phyloP scores from a whole-genome alignment of 2,113 vertebrate species.

The Amazona guildingii region DNA sequence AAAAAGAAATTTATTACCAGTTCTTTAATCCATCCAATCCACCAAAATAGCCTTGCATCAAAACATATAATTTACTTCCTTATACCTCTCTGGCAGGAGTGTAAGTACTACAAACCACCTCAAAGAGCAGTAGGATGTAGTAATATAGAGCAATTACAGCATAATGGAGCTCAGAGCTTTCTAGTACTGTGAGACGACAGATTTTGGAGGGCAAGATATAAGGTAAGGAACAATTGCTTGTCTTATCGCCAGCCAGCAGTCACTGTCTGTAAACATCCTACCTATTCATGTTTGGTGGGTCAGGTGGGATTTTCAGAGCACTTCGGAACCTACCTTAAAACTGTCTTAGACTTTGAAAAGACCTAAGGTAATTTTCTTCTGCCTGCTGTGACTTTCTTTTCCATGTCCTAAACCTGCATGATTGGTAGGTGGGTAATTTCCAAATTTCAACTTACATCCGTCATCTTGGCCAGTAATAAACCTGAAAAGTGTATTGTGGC shows the following conservation, averaged over 20 bases:
- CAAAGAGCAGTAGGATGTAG: not conserved
- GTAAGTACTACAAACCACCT: conserved; percentile 55
- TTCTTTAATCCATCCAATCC: not conserved
- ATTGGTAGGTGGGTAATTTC: not conserved
- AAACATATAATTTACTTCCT: conserved; percentile 51
- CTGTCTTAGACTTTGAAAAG: conserved; percentile 5
- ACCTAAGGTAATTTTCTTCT: conserved; percentile 15
- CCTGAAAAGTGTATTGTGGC: not conserved
- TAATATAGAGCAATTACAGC: conserved; percentile 43
- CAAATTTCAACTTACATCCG: not conserved
- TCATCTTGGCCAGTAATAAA: not conserved
- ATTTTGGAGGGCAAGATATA: conserved; percentile 35
- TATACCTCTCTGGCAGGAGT: not conserved
- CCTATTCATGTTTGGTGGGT: not conserved
- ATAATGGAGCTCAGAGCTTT: conserved; percentile 36
- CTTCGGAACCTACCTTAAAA: conserved; percentile 11
- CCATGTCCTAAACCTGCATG: not conserved
- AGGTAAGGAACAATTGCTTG: conserved; percentile 32
- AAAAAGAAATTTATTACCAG: conserved; percentile 12
- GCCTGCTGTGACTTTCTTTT: conserved; percentile 21
- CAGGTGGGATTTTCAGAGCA: not conserved
- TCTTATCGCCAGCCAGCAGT: conserved; percentile 22
- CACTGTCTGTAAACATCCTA: conserved; percentile 20
- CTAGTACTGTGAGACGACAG: not conserved
- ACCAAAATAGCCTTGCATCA: conserved; percentile 32